Evolutionary conservation across 2,113 vertebrate genomes (phyloP), one percentile per base, ranked within the genome.

Genomic region (Dermatemys mawii): DNA sequence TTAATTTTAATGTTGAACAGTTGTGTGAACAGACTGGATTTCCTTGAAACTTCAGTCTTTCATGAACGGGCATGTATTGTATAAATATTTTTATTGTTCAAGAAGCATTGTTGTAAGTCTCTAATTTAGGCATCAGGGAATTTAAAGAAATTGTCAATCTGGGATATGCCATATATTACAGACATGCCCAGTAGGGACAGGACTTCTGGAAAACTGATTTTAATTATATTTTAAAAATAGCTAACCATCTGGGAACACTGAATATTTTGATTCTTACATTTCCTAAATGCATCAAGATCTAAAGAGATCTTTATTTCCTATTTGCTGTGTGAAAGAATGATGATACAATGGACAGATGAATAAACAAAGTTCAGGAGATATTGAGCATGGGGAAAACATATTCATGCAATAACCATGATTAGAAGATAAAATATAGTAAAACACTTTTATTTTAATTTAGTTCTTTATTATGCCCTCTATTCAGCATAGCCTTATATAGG

Each of bases 371-470:
- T 55, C 54, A 41, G 57, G 35, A 93, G 73, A 0, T 38, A 14
- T 49, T 4, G 81, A 5, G 0, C 41, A 75, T 87, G 57, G 53
- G 83, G 87, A 63, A 4, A 82, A 35, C 19, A 67, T 7, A 4
- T 91, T 93, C 7, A 49, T 75, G 7, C 1, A 81, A 91, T 63
- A 83, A 85, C 10, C 21, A 60, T 1, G 10, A 57, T 89, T 50
- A 14, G 48, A 90, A 86, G 2, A 78, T 29, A n/a, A n/a, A n/a
- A n/a, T n/a, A n/a, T n/a, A n/a, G n/a, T 19, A n/a, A 94, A 93
- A 11, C 1, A 27, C 73, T 89, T 24, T 90, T 85, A 51, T 54
- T 87, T 93, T 95, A 85, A 22, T 4, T 75, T 87, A 89, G 53
- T 90, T 90, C 3, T 46, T 84, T 13, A 24, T 78, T 92, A 88